A percentile compares a stretch with the other conserved stretches of the same genome.
Evolutionary conservation across 2,113 vertebrate genomes (phyloP).

Genomic region (Rhodinocichla rosea): DNA sequence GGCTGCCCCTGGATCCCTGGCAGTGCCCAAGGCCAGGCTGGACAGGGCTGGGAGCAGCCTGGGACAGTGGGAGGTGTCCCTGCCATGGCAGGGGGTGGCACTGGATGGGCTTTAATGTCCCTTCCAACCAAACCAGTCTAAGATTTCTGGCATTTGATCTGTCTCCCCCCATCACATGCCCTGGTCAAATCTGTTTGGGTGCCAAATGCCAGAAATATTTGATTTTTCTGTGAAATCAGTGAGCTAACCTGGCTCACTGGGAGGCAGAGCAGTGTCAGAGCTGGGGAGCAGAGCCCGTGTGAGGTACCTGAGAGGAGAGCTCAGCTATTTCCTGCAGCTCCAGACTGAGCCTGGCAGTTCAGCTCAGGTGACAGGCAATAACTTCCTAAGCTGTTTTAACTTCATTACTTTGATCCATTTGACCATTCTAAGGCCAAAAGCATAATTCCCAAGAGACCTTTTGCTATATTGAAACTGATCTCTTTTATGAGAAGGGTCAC

Average conservation of each 20-base stretch:
- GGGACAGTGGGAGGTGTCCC: background rate
- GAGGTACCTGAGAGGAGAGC: background rate
- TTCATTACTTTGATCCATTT: background rate
- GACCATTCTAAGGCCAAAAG: background rate
- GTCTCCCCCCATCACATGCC: background rate
- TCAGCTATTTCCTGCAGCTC: background rate
- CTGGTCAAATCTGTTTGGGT: background rate
- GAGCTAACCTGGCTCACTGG: background rate
- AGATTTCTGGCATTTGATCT: background rate
- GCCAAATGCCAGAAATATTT: background rate
- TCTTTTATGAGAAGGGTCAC: background rate
- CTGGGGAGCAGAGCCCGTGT: background rate
- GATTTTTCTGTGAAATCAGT: background rate
- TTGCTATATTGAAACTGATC: background rate
- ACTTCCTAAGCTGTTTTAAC: slow-evolving; percentile 5
- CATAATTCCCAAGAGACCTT: background rate
- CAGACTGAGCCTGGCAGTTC: background rate
- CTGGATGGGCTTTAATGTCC: fast-evolving
- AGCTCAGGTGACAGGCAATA: background rate
- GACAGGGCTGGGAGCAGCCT: background rate
- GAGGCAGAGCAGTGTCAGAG: background rate
- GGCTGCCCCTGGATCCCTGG: background rate
- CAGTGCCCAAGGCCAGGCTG: background rate
- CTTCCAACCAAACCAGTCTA: background rate
- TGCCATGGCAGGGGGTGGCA: background rate